These are phyloP conservation scores for Mugil cephalus DNA, from an alignment of 2,113 vertebrate genomes.

Conservation along the genomic window DNA sequence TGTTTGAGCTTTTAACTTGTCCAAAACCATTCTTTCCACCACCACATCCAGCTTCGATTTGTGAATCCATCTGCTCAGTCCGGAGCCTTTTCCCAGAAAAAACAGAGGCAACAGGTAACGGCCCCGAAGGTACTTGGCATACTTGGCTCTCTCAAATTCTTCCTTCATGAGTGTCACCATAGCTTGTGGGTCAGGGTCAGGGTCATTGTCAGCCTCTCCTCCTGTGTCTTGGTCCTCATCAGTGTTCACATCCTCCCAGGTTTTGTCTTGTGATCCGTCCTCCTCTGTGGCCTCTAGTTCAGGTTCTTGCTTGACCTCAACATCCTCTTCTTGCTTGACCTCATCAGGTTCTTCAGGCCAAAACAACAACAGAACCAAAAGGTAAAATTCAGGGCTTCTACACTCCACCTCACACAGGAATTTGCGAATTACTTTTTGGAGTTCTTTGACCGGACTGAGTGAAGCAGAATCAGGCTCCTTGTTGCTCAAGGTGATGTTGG, in stretches of 20 bases:
- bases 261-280: not conserved
- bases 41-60: constrained; percentile 34
- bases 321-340: not conserved
- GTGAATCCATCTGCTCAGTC: constrained; percentile 63
- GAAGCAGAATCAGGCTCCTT: not conserved
- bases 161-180: constrained; percentile 5
- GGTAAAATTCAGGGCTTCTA: constrained; percentile 61
- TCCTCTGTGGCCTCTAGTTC: not conserved
- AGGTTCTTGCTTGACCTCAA: not conserved
- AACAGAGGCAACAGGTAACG: constrained; percentile 65
- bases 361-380: constrained; percentile 70
- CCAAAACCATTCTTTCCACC: not conserved
- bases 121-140: constrained; percentile 43
- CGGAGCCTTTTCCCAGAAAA: constrained; percentile 55
- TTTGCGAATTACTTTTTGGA: constrained; percentile 13
- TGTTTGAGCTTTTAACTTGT: accelerated
- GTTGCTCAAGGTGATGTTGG: constrained; percentile 65
- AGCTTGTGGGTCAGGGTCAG: not conserved
- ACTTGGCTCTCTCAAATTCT: not conserved
- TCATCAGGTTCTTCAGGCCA: constrained; percentile 47
- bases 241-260: not conserved
- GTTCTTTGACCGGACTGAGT: not conserved
- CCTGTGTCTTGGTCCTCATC: not conserved
- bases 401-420: not conserved
- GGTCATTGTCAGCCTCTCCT: not conserved